Conservation (phyloP, 2,797 vertebrate species). For the Rhynchotus rufescens region DNA sequence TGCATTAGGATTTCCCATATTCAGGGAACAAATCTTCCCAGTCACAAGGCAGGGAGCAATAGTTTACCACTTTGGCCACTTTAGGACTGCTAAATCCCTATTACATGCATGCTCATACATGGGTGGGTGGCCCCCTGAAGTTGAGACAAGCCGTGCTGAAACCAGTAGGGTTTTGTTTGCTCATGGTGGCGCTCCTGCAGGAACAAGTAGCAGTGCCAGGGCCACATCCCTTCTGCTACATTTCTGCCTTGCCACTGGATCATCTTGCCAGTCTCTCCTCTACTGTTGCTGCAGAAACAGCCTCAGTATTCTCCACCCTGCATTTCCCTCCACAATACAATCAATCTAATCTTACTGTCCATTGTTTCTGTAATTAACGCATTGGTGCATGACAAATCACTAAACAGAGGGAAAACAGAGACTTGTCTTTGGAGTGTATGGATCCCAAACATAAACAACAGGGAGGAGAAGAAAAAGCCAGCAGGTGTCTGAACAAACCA, state of each 20-base stretch:
- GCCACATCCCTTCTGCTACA: neutral
- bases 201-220: neutral
- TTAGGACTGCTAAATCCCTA: neutral
- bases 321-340: neutral
- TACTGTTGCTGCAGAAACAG: neutral
- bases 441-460: conserved; percentile 15
- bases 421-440: neutral
- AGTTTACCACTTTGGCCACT: neutral
- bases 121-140: neutral
- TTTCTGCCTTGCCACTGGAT: neutral
- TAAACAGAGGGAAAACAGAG: conserved; percentile 28
- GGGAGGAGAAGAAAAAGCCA: conserved; percentile 35
- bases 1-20: neutral
- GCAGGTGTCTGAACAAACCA: conserved; percentile 32
- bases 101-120: neutral
- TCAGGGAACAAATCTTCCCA: neutral
- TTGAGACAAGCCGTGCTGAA: neutral
- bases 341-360: conserved; percentile 54
- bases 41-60: neutral
- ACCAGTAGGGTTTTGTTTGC: neutral
- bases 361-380: conserved; percentile 65
- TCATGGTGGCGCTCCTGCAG: neutral
- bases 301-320: neutral
- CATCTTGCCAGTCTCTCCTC: neutral
- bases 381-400: neutral